Percentiles rank a stretch among this genome's conserved stretches.
These are phyloP conservation scores for Zophobas morio DNA, from an alignment of 1,140 invertebrate species.

Conservation along the genomic window DNA sequence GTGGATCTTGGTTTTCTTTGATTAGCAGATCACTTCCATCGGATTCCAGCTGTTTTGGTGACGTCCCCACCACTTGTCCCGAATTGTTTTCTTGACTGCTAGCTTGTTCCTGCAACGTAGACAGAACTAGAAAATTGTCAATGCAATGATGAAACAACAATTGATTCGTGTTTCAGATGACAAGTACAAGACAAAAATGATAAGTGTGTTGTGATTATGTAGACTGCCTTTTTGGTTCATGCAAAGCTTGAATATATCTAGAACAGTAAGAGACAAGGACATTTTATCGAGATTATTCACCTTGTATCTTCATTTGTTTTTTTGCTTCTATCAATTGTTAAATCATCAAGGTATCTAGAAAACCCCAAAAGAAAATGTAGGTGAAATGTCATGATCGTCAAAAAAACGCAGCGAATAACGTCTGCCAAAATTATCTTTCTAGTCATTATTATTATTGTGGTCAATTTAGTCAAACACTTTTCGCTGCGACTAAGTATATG, in stretches of 20 bases:
- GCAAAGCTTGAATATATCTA: conserved; percentile 14
- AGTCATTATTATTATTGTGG: too few relatives aligned
- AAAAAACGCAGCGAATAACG: too few relatives aligned
- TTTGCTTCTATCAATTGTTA: conserved; percentile 43
- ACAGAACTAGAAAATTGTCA: background rate
- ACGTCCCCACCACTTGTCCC: conserved; percentile 81
- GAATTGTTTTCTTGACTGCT: conserved; percentile 65
- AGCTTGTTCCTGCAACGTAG: conserved; percentile 63
- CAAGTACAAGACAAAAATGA: conserved; percentile 7
- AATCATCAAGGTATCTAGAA: conserved; percentile 49
- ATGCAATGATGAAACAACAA: conserved; percentile 29
- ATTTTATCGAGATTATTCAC: conserved; percentile 37
- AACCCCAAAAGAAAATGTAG: background rate
- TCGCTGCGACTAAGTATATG: background rate
- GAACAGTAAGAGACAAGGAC: conserved; percentile 33
- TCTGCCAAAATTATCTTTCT: too few relatives aligned
- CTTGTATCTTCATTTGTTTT: conserved; percentile 35
- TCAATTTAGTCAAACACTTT: too few relatives aligned
- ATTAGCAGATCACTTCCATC: conserved; percentile 70
- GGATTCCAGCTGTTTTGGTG: conserved; percentile 87
- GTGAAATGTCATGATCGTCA: background rate
- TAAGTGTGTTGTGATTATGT: conserved; percentile 11
- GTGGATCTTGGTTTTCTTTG: conserved; percentile 44
- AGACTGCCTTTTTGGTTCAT: background rate
- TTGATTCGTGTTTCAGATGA: conserved; percentile 11